Base-by-base conservation (phyloP, 2,888 invertebrate genomes). In the Amorpha juglandis region DNA sequence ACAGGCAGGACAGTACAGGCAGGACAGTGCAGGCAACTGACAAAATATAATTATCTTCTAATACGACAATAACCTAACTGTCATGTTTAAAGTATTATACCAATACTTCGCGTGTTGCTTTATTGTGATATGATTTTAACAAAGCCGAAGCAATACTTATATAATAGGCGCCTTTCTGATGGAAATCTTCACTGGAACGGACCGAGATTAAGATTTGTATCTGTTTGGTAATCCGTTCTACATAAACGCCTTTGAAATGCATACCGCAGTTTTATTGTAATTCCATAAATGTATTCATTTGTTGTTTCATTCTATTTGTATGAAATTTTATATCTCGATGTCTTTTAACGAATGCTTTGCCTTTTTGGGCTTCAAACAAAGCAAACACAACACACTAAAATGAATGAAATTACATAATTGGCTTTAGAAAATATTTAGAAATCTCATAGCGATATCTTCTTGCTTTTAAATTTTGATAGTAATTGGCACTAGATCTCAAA, bases 51-150 rank as follows among this genome's bases (percentile, higher is more conserved):
- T 7, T 35, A 47, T 51, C 45, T 14, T 19, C 4, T 35, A 65
- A 21, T 53, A 47, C 6, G 16, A 50, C 47, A 35, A n/a, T 12
- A 7, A 38, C 53, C 11, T 47, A 19, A 58, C 6, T 77, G 78
- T 78, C 82, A 81, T 82, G 81, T 85, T 82, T 77, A 75, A 78
- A 75, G 78, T 78, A 86, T 87, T 82, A 87, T 87, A 87, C 85
- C 88, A 84, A 88, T 84, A 85, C 86, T 85, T 90, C 77, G 90
- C 91, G 89, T 91, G 92, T 88, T 84, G 76, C 80, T 82, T 82
- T 84, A 87, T 87, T 89, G 87, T 90, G 86, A 89, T 88, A 86
- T 83, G 83, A 87, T 89, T 90, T 87, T 83, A 86, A 90, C 87
- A 86, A 88, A 90, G 85, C 86, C 83, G 74, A 70, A 65, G 76